Percentiles rank a stretch among this genome's conserved stretches.
Evolutionary conservation across 2,113 vertebrate species (phyloP).

Genomic region (Phocoena sinus): DNA sequence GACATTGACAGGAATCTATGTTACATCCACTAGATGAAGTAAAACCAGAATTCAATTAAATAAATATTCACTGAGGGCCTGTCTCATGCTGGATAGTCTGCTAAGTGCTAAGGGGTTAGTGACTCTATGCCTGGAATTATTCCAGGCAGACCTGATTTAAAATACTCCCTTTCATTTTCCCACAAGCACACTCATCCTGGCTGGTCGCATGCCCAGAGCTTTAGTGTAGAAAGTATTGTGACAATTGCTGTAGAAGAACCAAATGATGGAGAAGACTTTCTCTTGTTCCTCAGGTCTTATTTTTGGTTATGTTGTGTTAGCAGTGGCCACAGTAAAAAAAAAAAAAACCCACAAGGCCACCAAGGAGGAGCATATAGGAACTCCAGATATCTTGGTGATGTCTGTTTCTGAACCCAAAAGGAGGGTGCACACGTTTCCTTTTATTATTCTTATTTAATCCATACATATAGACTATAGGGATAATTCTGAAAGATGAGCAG

Average conservation of each 20-base stretch:
- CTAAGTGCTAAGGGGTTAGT: neutral
- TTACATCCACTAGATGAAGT: neutral
- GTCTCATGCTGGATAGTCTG: neutral
- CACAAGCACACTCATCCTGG: neutral
- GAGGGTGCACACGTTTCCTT: neutral
- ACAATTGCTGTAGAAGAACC: neutral
- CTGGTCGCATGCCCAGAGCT: neutral
- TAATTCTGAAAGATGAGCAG: neutral
- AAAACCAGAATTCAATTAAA: conserved; percentile 8
- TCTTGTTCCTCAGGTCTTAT: neutral
- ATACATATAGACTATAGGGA: neutral
- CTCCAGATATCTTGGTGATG: neutral
- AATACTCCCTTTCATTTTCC: neutral
- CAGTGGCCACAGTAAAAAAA: neutral
- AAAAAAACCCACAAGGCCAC: neutral
- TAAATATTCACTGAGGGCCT: neutral
- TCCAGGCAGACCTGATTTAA: neutral
- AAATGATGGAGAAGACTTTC: neutral
- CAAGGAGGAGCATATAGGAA: neutral
- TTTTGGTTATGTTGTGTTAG: neutral
- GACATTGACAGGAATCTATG: neutral
- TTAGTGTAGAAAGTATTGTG: neutral
- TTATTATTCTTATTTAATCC: neutral
- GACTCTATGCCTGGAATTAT: neutral
- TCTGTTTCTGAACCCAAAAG: neutral